A percentile compares a stretch with the other conserved stretches of the same genome.
Conservation (phyloP, 2,113 vertebrate species). For the Semnornis frantzii region DNA sequence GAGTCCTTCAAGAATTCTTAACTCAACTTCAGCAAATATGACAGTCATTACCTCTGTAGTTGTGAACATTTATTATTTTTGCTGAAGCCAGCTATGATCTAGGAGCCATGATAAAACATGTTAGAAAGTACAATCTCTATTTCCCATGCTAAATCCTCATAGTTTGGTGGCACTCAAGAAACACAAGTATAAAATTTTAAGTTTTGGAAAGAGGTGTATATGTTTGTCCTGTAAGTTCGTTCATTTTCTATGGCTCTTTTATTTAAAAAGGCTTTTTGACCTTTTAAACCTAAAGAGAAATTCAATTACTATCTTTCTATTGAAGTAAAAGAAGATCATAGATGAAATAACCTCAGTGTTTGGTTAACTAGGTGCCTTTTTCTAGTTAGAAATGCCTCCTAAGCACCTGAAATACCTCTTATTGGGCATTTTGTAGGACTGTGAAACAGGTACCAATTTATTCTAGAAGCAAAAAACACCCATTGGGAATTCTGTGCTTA, state of each 20-base stretch:
- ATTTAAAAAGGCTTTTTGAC: not conserved
- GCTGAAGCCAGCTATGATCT: not conserved
- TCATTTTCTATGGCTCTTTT: not conserved
- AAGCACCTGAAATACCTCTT: not conserved
- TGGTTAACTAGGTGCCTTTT: not conserved
- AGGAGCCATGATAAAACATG: not conserved
- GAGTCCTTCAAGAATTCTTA: slow-evolving; percentile 42
- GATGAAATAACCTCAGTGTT: not conserved
- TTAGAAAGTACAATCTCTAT: not conserved
- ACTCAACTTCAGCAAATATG: slow-evolving; percentile 24
- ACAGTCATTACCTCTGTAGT: slow-evolving; percentile 31
- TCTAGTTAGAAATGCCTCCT: not conserved
- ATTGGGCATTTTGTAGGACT: not conserved
- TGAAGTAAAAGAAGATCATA: slow-evolving; percentile 23
- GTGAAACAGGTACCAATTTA: not conserved
- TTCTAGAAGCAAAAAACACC: not conserved
- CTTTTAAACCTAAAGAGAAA: slow-evolving; percentile 28
- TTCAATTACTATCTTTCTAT: not conserved
- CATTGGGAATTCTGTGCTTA: not conserved
- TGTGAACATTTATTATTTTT: slow-evolving; percentile 41
- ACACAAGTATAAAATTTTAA: slow-evolving; percentile 1
- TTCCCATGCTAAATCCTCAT: not conserved
- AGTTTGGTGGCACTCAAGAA: not conserved
- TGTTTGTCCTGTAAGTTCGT: slow-evolving; percentile 11
- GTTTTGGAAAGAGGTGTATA: slow-evolving; percentile 18